Base-by-base conservation (phyloP, 2,888 invertebrate species). In the Eristalis pertinax region DNA sequence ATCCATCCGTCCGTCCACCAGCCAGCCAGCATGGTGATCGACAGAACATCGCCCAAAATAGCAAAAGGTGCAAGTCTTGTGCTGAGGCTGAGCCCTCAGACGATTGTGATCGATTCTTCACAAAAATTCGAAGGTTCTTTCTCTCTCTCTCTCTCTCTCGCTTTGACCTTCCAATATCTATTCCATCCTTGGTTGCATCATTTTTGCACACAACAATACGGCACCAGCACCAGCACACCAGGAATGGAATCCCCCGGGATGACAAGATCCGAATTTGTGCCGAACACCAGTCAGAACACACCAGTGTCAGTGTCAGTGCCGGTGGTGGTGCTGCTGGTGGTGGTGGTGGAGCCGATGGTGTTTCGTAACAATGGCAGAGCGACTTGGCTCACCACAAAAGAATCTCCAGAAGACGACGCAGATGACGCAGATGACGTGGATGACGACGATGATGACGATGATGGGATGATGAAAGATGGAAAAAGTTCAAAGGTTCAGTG, bases 401-500 rank as follows among this genome's bases (percentile, higher is more conserved):
- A 76, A 76, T 72, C 63, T 38, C n/a, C 38, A 67, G 13, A 64
- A 24, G 69, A 69, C 67, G 68, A 32, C 7, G 22, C 60, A 26
- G 65, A 81, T 64, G 24, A 75, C 56, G 26, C 7, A 24, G 69
- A 69, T 56, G 68, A 32, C 7, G 22, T 43, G 19, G 65, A 81
- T 64, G 24, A 75, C 56, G 26, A n/a, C 7, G 32, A 50, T 22
- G 70, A 74, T 11, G 58, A 74, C 67, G 68, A 81, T 62, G 77
- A 75, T 86, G 70, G 72, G 56, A 86, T 82, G 78, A 86, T 79
- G 86, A 86, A 86, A 78, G 86, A 82, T 84, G 79, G 72, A 87
- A 84, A 60, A 79, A 87, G 87, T 87, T 87, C 87, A 87, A 84
- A 84, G 87, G 87, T 79, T 80, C 69, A 68, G 69, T 72, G 60